Base-by-base conservation (phyloP, 2,113 vertebrate species). In the Chroicocephalus ridibundus region DNA sequence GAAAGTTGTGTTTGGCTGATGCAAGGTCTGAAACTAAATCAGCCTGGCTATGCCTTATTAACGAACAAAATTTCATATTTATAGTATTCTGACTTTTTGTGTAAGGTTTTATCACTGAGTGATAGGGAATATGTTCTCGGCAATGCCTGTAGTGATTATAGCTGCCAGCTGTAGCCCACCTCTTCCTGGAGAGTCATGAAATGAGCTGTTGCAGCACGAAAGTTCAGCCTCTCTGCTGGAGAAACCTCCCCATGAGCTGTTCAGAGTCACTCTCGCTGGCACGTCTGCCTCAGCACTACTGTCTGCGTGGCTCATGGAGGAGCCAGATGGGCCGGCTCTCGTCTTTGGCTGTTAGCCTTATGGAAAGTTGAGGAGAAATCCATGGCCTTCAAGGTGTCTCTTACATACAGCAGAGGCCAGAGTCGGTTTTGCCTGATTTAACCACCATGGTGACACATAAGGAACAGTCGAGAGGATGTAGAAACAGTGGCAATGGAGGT, bases 1-100 rank as follows among this genome's bases (percentile, higher is more conserved):
- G 89, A 93, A 97, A 94, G 91, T 88, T 97, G 32, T 94, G 70
- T 95, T 93, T 98, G 96, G 96, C 95, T 97, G 93, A 96, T 96
- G 90, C 27, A 49, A 94, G 90, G 91, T 95, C 96, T 98, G 94
- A 97, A 96, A 88, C 72, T 65, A 95, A 94, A 97, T 86, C 93
- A 95, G 86, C 83, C 91, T 95, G 75, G 81, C 75, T 97, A 88
- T 96, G 62, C 85, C 88, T 96, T 83, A 95, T 96, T 96, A 96
- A 90, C 1, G 34, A 94, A 62, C 10, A 66, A 42, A 78, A 66
- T 71, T 55, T 62, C 51, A 20, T 52, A 52, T 94, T 89, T 78
- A 36, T 61, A 64, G n/a, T 74, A 61, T 64, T 91, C 61, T 88
- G 72, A 51, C 5, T 46, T 81, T 74, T 70, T 61, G n/a, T 18